Evolutionary conservation across 2,113 vertebrate genomes (phyloP).

Genomic region (Muntiacus muntjak): DNA sequence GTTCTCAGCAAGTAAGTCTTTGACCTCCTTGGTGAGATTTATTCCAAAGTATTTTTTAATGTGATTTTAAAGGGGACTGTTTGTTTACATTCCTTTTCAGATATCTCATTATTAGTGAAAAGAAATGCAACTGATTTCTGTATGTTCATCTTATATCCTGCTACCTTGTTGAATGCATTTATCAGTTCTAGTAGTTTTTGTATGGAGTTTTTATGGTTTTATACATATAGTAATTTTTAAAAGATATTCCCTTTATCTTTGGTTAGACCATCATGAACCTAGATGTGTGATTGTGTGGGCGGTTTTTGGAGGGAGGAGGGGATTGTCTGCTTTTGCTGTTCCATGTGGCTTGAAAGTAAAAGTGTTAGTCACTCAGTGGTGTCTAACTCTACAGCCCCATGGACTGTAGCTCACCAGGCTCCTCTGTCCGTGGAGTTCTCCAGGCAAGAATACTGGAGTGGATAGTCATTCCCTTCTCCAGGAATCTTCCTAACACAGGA

Average conservation of each 20-base stretch:
- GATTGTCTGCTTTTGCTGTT: neutral
- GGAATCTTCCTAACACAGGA: neutral
- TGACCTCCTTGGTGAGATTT: neutral
- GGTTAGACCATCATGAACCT: neutral
- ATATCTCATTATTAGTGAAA: neutral
- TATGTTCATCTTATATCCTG: neutral
- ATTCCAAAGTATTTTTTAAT: neutral
- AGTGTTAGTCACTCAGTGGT: neutral
- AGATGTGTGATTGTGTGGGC: neutral
- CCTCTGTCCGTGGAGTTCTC: neutral
- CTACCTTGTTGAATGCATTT: neutral
- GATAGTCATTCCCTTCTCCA: neutral
- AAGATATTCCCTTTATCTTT: neutral
- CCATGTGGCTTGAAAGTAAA: neutral
- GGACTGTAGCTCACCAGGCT: neutral
- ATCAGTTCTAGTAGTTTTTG: neutral
- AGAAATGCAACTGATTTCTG: neutral
- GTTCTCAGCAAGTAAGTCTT: neutral
- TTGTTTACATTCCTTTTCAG: neutral
- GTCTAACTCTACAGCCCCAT: neutral
- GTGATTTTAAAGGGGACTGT: neutral
- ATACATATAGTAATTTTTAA: neutral
- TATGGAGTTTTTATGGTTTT: neutral
- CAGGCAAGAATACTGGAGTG: neutral
- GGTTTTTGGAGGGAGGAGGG: rapidly evolving